These are phyloP conservation scores for Urocolius indicus DNA, from an alignment of 2,113 vertebrate genomes.

Conservation along the genomic window DNA sequence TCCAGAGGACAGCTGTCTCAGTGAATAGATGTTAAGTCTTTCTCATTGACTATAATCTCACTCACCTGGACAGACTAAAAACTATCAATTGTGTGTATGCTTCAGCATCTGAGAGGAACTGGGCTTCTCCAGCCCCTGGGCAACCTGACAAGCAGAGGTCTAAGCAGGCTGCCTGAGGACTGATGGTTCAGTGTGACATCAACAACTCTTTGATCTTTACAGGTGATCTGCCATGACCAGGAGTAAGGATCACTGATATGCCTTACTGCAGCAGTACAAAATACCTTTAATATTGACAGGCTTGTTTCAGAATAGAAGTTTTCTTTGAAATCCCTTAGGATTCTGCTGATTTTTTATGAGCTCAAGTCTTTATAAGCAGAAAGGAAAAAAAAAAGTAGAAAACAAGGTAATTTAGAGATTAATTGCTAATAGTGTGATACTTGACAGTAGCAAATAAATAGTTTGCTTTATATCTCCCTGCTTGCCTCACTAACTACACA, in stretches of 20 bases:
- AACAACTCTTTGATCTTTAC: not conserved
- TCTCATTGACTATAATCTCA: not conserved
- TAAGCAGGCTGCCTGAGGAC: not conserved
- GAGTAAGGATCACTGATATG: not conserved
- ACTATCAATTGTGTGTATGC: not conserved
- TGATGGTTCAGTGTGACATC: not conserved
- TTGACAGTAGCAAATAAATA: conserved; percentile 23
- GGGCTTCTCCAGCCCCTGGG: not conserved
- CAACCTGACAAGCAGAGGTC: not conserved
- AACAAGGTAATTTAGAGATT: conserved; percentile 34
- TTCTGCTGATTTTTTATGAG: not conserved
- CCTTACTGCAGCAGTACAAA: not conserved
- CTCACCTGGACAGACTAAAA: not conserved
- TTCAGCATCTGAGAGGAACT: not conserved
- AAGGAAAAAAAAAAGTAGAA: not conserved
- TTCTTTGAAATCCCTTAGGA: not conserved
- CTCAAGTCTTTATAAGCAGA: not conserved
- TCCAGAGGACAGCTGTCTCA: fast-evolving
- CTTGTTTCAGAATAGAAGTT: not conserved
- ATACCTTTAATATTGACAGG: not conserved
- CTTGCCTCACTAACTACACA: conserved; percentile 22
- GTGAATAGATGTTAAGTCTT: not conserved
- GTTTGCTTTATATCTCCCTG: conserved; percentile 24
- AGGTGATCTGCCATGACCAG: not conserved
- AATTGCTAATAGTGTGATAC: not conserved